phyloP scores from a whole-genome alignment of 2,888 invertebrate species.

The Lasioglossum marginatum region DNA sequence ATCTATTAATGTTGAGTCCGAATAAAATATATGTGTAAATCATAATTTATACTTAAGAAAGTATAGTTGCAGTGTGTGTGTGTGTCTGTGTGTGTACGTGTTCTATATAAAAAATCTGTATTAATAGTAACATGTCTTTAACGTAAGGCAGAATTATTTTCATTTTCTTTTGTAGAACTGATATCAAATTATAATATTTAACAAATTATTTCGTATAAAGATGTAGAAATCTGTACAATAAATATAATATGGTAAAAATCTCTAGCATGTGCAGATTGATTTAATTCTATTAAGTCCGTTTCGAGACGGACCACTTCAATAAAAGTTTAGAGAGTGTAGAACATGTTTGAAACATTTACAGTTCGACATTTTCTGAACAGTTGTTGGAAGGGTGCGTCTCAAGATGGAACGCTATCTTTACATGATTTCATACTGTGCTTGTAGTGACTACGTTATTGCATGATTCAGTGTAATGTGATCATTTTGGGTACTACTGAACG shows the following conservation, averaged over 20 bases:
- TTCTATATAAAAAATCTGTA: constrained; percentile 49
- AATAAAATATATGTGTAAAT: constrained; percentile 50
- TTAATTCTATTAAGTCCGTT: constrained; percentile 54
- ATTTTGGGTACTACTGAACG: constrained; percentile 78
- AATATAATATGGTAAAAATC: constrained; percentile 68
- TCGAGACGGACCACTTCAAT: not conserved
- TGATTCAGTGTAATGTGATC: constrained; percentile 69
- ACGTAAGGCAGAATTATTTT: constrained; percentile 48
- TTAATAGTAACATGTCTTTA: constrained; percentile 53
- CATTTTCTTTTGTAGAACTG: constrained; percentile 27
- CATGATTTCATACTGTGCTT: constrained; percentile 69
- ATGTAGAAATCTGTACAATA: constrained; percentile 66
- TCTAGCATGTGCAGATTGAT: constrained; percentile 67
- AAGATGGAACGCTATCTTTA: constrained; percentile 42
- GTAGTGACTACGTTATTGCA: constrained; percentile 76
- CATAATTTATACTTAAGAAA: constrained; percentile 44
- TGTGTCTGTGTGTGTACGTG: constrained; percentile 3
- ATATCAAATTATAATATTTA: constrained; percentile 53
- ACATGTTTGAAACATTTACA: not conserved
- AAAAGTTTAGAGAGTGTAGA: not conserved
- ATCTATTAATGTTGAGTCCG: constrained; percentile 31
- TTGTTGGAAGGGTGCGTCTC: not conserved
- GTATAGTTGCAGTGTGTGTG: constrained; percentile 26
- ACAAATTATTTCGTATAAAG: constrained; percentile 59
- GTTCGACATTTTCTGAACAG: not conserved